Evolutionary conservation across 2,113 vertebrate genomes (phyloP).

Genomic region (Labeo rohita): DNA sequence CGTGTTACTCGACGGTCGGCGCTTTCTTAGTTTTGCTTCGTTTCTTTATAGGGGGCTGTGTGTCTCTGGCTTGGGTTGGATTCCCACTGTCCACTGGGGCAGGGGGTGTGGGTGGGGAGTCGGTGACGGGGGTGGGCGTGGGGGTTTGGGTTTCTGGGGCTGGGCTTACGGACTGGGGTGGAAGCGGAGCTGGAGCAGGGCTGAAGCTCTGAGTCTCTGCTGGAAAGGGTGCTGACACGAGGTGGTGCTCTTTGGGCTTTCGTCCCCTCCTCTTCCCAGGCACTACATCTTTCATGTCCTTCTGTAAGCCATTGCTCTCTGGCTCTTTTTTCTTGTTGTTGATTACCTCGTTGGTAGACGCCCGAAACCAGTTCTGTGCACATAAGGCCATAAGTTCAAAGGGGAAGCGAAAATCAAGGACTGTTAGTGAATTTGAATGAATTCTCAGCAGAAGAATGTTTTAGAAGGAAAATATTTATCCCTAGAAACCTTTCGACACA

Average conservation of each 20-base stretch:
- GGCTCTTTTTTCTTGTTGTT: constrained; percentile 80
- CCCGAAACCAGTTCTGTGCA: constrained; percentile 94
- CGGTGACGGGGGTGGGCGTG: constrained; percentile 50
- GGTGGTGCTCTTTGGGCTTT: constrained; percentile 87
- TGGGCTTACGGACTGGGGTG: constrained; percentile 55
- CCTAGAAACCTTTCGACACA: background rate
- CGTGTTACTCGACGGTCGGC: constrained; percentile 67
- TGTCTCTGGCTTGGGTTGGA: constrained; percentile 67
- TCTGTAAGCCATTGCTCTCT: constrained; percentile 71
- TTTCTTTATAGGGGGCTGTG: constrained; percentile 61
- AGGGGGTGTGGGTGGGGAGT: constrained; percentile 55
- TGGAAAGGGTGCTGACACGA: constrained; percentile 56
- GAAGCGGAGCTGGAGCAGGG: constrained; percentile 53
- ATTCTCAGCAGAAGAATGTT: background rate
- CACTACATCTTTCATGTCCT: constrained; percentile 78
- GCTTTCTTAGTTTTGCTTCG: constrained; percentile 72
- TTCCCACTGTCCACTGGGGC: constrained; percentile 62
- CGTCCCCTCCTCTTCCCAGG: constrained; percentile 88
- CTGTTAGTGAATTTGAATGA: background rate
- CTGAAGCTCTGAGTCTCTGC: constrained; percentile 69
- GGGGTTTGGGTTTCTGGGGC: constrained; percentile 53
- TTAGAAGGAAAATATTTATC: background rate
- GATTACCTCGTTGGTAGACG: constrained; percentile 78
- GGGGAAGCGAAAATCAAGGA: background rate
- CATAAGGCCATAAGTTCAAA: background rate